Evolutionary conservation across 2,113 vertebrate genomes (phyloP), one percentile per base, ranked within the genome.

Genomic region (Coptodon bakossiorum): DNA sequence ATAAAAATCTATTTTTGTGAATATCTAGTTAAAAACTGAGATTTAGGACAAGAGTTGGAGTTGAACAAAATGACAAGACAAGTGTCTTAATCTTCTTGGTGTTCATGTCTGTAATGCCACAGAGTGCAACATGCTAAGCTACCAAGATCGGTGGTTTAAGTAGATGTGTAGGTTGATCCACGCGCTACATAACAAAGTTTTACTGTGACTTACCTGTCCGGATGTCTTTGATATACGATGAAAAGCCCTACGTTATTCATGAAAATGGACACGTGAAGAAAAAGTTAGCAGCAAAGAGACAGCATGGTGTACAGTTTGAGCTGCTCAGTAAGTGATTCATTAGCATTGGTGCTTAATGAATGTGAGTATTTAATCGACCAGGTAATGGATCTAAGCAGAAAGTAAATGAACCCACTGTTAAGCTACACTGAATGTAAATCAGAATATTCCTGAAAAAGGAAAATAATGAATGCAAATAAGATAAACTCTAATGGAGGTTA

Each of bases 131-230:
- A 73, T 45, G 40, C 24, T 48, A 29, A 29, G 24, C 27, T 29
- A 48, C 16, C 3, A 50, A 48, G 43, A 48, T 76, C 2, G 0
- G 14, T 31, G 16, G 9, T 29, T 48, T 7, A 1, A 31, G 17
- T 19, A n/a, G 29, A 31, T 22, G 29, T 13, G 0, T 0, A 53
- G 11, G 0, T 53, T 36, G 29, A 80, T 14, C 16, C 11, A 53
- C 2, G n/a, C 1, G 12, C 11, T 48, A 5, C 5, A 36, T 80
- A 3, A 34, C 29, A 59, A 78, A 31, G 31, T 68, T 22, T 83
- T 16, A 38, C 13, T 53, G 6, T 53, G 0, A 9, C 29, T 9
- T 50, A 48, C 16, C 9, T 2, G 4, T 31, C 43, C 6, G 0
- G 9, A 78, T 50, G 16, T 6, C 9, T 76, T 29, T 76, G 43